Base-by-base conservation (phyloP, 2,888 invertebrate genomes). In the Subacronicta megacephala region DNA sequence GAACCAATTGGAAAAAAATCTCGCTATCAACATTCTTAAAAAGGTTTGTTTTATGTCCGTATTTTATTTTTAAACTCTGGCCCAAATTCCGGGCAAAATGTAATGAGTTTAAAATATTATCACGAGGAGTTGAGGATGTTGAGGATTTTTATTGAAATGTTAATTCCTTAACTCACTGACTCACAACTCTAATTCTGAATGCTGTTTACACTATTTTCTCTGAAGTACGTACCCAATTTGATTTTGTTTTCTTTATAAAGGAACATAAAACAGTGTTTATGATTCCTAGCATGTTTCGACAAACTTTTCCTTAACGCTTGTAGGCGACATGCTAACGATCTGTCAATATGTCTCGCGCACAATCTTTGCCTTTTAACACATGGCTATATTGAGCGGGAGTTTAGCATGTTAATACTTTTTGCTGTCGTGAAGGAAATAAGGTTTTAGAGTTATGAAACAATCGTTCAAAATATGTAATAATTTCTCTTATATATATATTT, bases 1-100 rank as follows among this genome's bases (percentile, higher is more conserved):
- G 4, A 78, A 90, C 7, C 95, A 96, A 70, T 72, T 96, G 0
- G 75, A 90, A 9, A 95, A 95, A 57, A 95, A 97, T 79, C 84
- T 98, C 49, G 93, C 95, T 0, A 86, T 96, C 56, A 98, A 97
- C 81, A 94, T 98, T 35, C 88, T 86, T 9, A 82, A 61, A 60
- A 84, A 87, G 78, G 89, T 88, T 75, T 37, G 9, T 17, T 13
- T 10, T 6, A 43, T 57, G 33, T 36, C 40, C 44, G 29, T n/a
- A 29, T 65, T 0, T 12, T 12, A 0, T 1, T 31, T 35, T 43
- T 23, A 23, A 3, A 6, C 1, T n/a, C n/a, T n/a, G n/a, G n/a
- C n/a, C n/a, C n/a, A n/a, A n/a, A n/a, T n/a, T n/a, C n/a, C n/a
- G n/a, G n/a, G n/a, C n/a, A n/a, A n/a, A n/a, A n/a, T n/a, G n/a